Percentiles rank a stretch among this genome's conserved stretches.
These are phyloP conservation scores for Siphamia tubifer DNA, from an alignment of 2,113 vertebrate species.

Conservation along the genomic window DNA sequence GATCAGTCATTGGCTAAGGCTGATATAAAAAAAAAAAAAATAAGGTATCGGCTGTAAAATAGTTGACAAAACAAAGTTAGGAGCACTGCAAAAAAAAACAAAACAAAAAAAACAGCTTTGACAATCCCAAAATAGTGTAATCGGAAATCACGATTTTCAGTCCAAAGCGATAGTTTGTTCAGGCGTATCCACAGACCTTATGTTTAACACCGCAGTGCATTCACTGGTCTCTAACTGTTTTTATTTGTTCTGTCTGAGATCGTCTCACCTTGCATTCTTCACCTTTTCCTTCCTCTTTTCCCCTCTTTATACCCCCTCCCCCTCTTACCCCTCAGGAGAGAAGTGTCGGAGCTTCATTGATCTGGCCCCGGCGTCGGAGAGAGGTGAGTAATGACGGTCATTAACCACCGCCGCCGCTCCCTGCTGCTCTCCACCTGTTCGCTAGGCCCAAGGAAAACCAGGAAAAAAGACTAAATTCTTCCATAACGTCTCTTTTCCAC, in stretches of 20 bases:
- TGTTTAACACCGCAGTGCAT: too few species aligned
- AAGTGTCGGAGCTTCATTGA: slow-evolving; percentile 98
- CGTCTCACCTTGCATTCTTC: slow-evolving; percentile 39
- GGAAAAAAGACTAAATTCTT: background rate
- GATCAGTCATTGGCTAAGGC: too few species aligned
- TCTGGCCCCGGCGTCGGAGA: slow-evolving; percentile 95
- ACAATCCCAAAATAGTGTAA: too few species aligned
- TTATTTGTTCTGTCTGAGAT: background rate
- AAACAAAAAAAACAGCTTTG: too few species aligned
- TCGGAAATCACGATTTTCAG: too few species aligned
- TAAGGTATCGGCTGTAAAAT: too few species aligned
- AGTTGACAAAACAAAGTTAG: too few species aligned
- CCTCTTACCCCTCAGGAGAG: slow-evolving; percentile 86
- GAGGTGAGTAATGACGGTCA: slow-evolving; percentile 87
- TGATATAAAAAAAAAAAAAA: too few species aligned
- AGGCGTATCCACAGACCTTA: too few species aligned
- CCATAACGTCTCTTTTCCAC: background rate
- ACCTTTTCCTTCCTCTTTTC: background rate
- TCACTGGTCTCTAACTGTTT: background rate
- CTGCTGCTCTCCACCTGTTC: slow-evolving; percentile 55
- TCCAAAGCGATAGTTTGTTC: too few species aligned
- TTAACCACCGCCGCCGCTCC: slow-evolving; percentile 41
- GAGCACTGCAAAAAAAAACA: too few species aligned
- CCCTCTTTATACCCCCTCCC: background rate
- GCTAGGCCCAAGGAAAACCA: background rate